Evolutionary conservation across 2,888 invertebrate species (phyloP).

Genomic region (Dryadula phaetusa): DNA sequence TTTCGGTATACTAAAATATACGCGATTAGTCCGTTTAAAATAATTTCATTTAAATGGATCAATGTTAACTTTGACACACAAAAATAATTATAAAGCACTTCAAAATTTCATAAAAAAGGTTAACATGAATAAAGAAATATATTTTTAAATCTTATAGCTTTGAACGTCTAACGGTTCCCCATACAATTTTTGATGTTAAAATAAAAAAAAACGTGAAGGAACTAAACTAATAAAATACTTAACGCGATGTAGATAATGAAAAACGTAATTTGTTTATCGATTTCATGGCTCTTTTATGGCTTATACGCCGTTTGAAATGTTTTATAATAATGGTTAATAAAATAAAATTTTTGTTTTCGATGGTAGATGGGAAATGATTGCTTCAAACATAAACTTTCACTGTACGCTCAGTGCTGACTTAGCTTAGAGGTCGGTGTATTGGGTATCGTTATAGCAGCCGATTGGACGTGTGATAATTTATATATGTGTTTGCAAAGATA

Average conservation of each 20-base stretch:
- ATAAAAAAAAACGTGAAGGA: slow-evolving; percentile 5
- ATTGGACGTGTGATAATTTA: background rate
- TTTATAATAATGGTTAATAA: slow-evolving; percentile 11
- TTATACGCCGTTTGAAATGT: background rate
- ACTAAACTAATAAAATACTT: slow-evolving; percentile 11
- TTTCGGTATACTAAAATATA: too few species aligned
- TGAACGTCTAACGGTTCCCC: background rate
- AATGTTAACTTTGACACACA: background rate
- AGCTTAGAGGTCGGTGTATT: background rate
- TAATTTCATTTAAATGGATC: too few species aligned
- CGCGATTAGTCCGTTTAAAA: too few species aligned
- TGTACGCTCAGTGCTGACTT: slow-evolving; percentile 8
- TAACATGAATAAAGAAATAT: too few species aligned
- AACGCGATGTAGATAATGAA: background rate
- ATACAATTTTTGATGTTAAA: background rate
- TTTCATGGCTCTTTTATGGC: slow-evolving; percentile 16
- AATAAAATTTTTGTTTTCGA: slow-evolving; percentile 16
- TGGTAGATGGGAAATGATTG: background rate
- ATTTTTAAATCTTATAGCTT: too few species aligned
- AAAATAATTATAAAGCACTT: too few species aligned
- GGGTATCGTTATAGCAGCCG: background rate
- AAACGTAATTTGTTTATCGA: slow-evolving; percentile 16
- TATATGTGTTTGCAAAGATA: too few species aligned
- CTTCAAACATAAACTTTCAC: slow-evolving; percentile 11
- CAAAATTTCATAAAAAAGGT: too few species aligned